Percentiles rank a stretch among this genome's conserved stretches.
These are phyloP conservation scores for Drosophila carrolli DNA, from an alignment of 1,140 invertebrate species.

Conservation along the genomic window DNA sequence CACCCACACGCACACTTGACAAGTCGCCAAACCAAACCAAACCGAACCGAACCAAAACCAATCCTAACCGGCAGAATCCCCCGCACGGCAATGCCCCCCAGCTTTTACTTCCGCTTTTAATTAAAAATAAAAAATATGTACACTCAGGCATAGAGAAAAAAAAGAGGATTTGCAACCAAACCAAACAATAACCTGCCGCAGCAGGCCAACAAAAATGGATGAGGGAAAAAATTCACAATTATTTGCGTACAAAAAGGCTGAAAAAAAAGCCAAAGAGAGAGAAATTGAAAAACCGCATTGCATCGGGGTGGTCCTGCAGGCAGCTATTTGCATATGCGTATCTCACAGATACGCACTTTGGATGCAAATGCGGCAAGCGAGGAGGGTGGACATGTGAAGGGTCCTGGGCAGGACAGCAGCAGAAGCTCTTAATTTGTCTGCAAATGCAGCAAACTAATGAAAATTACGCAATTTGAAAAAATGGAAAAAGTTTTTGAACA, in stretches of 20 bases:
- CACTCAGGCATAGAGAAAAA: conserved; percentile 23
- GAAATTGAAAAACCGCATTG: conserved; percentile 58
- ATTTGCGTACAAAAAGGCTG: conserved; percentile 73
- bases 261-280: conserved; percentile 55
- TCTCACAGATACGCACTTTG: conserved; percentile 75
- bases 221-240: conserved; percentile 72
- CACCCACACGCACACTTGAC: conserved; percentile 69
- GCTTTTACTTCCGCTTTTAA: conserved; percentile 82
- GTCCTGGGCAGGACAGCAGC: conserved; percentile 18
- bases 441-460: conserved; percentile 79
- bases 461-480: conserved; percentile 81
- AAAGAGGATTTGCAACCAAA: conserved; percentile 56
- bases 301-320: conserved; percentile 56
- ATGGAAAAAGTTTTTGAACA: conserved; percentile 55
- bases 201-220: conserved; percentile 50
- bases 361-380: not conserved
- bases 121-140: conserved; percentile 79
- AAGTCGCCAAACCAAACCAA: conserved; percentile 37
- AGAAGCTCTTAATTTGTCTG: conserved; percentile 77
- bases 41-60: conserved; percentile 12
- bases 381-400: not conserved
- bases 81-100: conserved; percentile 22
- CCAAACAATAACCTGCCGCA: conserved; percentile 71
- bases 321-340: conserved; percentile 60
- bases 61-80: conserved; percentile 15